Base-by-base conservation (phyloP, 2,113 vertebrate species). In the Cebidichthys violaceus region DNA sequence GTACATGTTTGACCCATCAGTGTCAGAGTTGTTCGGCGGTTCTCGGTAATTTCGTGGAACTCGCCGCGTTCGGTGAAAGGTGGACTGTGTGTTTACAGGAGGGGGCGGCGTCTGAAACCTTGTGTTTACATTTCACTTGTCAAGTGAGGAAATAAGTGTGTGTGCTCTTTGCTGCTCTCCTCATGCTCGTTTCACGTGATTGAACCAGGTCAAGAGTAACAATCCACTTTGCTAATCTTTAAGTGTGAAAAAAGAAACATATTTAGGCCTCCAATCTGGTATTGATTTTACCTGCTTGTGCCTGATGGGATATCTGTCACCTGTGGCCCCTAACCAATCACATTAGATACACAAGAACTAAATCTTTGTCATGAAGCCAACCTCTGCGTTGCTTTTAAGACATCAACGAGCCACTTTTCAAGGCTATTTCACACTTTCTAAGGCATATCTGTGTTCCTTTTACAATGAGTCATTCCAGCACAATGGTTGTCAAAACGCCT, bases 71-170 rank as follows among this genome's bases (percentile, higher is more conserved):
- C 69, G 52, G 70, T 33, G 66, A 59, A 13, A 70, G 67, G 47
- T 54, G 41, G 50, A 55, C 39, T 43, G 24, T 4, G 33, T 80
- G 70, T 89, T 77, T 86, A 52, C 45, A 18, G 17, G 64, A 70
- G 37, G 62, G 69, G 37, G 65, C 11, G 47, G 47, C 1, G 47
- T 61, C 35, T 39, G 31, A 76, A 69, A 62, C 27, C 0, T 31
- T 22, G 41, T 66, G 74, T 83, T 87, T 77, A 72, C 37, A 2
- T 85, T 85, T 85, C 37, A 27, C 70, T 52, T 72, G 80, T 75
- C 54, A 55, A 68, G 54, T 11, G 45, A 62, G 59, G 45, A 67
- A 71, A 33, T 65, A 37, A 45, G 4, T 24, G 27, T 37, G 5
- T 24, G 59, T 22, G 4, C 24, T 4, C 39, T 41, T 37, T 13